Evolutionary conservation across 2,797 vertebrate genomes (phyloP).

Genomic region (Schizopygopsis pylzovi): DNA sequence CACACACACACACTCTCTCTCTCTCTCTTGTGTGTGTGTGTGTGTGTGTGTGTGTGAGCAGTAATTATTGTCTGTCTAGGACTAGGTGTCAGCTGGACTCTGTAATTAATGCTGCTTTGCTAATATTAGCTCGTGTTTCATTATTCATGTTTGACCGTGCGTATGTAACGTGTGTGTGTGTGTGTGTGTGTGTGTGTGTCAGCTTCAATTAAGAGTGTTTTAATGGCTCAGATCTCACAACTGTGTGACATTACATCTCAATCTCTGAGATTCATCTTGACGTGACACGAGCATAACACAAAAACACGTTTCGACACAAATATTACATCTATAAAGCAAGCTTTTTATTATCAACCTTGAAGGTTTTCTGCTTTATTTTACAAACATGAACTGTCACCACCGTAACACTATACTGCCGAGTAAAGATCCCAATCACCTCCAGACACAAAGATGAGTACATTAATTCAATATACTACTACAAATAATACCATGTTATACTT

Average conservation of each 20-base stretch:
- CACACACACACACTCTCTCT: too few relatives aligned
- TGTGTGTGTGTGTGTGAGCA: slow-evolving; percentile 23
- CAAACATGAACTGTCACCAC: too few relatives aligned
- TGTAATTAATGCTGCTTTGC: slow-evolving; percentile 34
- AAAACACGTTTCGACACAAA: not conserved
- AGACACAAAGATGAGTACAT: not conserved
- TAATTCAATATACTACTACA: not conserved
- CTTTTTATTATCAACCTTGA: not conserved
- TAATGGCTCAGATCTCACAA: slow-evolving; percentile 1
- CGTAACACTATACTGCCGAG: not conserved
- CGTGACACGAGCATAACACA: not conserved
- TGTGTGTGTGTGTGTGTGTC: slow-evolving; percentile 17
- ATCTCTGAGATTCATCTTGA: not conserved
- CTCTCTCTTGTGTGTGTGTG: too few relatives aligned
- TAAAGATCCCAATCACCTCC: too few relatives aligned
- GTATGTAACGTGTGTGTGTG: not conserved
- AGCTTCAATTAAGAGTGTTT: not conserved
- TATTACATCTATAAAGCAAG: not conserved
- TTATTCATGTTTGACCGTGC: slow-evolving; percentile 48
- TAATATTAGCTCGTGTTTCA: slow-evolving; percentile 56
- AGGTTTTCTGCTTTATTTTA: not conserved
- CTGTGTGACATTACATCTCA: slow-evolving; percentile 1
- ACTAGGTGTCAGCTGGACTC: not conserved
- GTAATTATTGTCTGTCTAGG: slow-evolving; percentile 56
- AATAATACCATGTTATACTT: not conserved